Evolutionary conservation across 92 coral and sea anemone species (phyloP).

Genomic region (Heteractis magnifica): DNA sequence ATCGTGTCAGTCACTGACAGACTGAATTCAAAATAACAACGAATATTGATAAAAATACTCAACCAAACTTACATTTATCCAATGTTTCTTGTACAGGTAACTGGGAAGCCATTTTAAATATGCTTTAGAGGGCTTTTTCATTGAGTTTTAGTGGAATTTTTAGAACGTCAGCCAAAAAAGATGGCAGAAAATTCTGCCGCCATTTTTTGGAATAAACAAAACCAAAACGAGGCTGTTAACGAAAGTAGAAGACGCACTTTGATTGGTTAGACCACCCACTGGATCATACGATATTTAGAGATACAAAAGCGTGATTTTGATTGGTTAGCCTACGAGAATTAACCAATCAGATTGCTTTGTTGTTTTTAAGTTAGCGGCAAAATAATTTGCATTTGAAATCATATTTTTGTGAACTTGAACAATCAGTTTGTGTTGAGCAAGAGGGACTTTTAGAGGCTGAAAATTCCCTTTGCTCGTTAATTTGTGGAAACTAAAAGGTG

Average conservation of each 20-base stretch:
- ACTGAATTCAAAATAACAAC: background rate
- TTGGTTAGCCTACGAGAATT: conserved; percentile 1
- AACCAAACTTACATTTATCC: conserved; percentile 61
- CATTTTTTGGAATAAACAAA: conserved; percentile 21
- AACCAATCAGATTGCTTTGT: conserved; percentile 23
- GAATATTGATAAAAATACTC: conserved; percentile 44
- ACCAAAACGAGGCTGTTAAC: conserved; percentile 1
- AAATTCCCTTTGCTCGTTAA: background rate
- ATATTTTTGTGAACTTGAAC: background rate
- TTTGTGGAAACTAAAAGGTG: background rate
- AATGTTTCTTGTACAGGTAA: conserved; percentile 69
- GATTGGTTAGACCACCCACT: conserved; percentile 32
- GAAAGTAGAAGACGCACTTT: conserved; percentile 5
- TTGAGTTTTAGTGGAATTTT: background rate
- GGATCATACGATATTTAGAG: conserved; percentile 28
- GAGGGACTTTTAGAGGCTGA: background rate
- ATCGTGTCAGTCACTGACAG: background rate
- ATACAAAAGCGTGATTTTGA: conserved; percentile 21
- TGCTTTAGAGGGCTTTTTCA: conserved; percentile 2
- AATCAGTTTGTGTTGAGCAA: background rate
- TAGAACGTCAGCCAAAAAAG: background rate
- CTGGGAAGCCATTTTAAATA: conserved; percentile 36
- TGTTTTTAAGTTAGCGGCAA: background rate
- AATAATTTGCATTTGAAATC: conserved; percentile 20
- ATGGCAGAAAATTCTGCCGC: conserved; percentile 16